Evolutionary conservation across 1,140 invertebrate genomes (phyloP).

Genomic region (Trypoxylus dichotomus): DNA sequence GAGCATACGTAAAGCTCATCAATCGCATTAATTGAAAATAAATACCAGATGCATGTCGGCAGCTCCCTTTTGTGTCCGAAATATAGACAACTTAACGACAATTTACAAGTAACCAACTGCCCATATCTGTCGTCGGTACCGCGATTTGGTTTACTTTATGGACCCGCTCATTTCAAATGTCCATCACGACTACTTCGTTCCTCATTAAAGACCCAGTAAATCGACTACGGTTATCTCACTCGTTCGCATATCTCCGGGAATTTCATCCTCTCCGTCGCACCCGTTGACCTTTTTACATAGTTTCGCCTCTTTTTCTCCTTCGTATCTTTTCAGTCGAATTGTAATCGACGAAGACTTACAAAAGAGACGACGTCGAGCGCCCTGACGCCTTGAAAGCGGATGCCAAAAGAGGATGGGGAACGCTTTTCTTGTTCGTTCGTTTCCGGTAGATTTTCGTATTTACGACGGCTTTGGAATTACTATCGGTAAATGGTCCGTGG

Average conservation of each 20-base stretch:
- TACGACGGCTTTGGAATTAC: conserved; percentile 32
- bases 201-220: conserved; percentile 48
- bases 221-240: conserved; percentile 31
- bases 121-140: conserved; percentile 32
- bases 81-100: conserved; percentile 33
- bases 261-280: conserved; percentile 33
- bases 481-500: conserved; percentile 44
- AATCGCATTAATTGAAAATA: conserved; percentile 15
- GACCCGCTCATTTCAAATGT: conserved; percentile 37
- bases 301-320: conserved; percentile 38
- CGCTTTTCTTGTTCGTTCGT: conserved; percentile 21
- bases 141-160: conserved; percentile 36
- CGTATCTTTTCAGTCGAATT: conserved; percentile 35
- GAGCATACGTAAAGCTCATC: background rate
- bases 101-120: conserved; percentile 35
- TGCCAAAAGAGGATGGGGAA: conserved; percentile 10
- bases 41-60: conserved; percentile 21
- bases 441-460: conserved; percentile 32
- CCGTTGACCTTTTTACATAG: conserved; percentile 41
- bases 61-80: conserved; percentile 22
- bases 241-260: background rate
- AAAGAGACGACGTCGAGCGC: conserved; percentile 11
- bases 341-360: conserved; percentile 31
- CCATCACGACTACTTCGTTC: conserved; percentile 42
- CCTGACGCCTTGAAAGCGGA: background rate